Conservation (phyloP, 30 jellyfish, hydroid and myxozoan species). For the Nemopilema nomurai region DNA sequence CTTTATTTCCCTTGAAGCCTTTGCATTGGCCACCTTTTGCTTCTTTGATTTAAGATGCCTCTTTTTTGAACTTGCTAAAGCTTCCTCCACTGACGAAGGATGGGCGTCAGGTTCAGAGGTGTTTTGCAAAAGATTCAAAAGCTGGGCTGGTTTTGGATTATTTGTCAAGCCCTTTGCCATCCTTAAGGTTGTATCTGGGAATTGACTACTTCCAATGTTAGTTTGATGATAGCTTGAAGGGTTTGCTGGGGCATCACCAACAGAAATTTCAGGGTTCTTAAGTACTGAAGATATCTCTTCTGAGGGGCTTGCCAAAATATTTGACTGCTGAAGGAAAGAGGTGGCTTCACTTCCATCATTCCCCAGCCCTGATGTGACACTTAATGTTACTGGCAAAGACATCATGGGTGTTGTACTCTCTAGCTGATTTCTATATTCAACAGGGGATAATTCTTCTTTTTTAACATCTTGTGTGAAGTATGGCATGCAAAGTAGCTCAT, state of each 20-base stretch:
- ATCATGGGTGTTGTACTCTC: neutral
- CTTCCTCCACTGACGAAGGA: neutral
- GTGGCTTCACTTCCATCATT: neutral
- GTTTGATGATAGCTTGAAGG: neutral
- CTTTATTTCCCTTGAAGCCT: neutral
- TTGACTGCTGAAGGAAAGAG: conserved; percentile 13
- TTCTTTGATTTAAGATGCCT: conserved; percentile 16
- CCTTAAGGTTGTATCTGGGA: neutral
- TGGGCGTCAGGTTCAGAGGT: neutral
- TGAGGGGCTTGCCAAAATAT: conserved; percentile 13
- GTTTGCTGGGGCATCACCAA: neutral
- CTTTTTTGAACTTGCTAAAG: neutral
- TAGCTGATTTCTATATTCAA: neutral
- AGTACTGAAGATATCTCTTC: conserved; percentile 26
- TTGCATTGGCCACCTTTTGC: neutral
- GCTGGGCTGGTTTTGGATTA: conserved; percentile 12
- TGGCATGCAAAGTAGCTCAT: conserved; percentile 22
- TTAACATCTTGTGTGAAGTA: conserved; percentile 23
- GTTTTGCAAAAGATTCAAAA: conserved; percentile 8
- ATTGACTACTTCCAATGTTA: neutral
- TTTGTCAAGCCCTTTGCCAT: neutral
- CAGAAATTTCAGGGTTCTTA: neutral
- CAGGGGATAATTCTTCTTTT: conserved; percentile 56
- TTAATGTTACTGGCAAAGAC: neutral
- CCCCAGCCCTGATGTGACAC: neutral